Percentiles rank a stretch among this genome's conserved stretches.
These are phyloP conservation scores for Catostomus latipinnis DNA, from an alignment of 2,797 vertebrate genomes.

Conservation along the genomic window DNA sequence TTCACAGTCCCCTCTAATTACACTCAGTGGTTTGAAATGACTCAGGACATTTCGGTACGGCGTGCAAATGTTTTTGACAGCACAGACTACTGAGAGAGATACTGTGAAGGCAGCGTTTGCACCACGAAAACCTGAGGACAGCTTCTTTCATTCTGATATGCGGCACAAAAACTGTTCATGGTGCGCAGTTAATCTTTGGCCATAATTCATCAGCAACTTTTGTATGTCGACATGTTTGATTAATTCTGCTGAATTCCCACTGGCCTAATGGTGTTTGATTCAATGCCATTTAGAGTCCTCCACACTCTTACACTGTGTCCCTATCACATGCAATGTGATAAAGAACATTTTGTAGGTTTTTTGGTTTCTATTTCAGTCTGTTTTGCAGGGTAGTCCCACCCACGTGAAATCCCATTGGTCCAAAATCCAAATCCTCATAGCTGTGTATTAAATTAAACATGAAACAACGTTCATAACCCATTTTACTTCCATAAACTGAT, in stretches of 20 bases:
- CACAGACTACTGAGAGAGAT: constrained; percentile 25
- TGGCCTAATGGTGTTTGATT: no score
- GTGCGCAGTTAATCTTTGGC: neutral
- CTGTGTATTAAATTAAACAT: no score
- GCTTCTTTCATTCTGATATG: neutral
- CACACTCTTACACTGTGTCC: neutral
- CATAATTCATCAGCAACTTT: neutral
- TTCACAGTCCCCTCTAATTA: constrained; percentile 64
- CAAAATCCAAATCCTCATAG: no score
- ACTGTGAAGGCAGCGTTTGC: constrained; percentile 46
- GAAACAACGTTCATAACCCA: no score
- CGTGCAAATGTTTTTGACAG: constrained; percentile 64
- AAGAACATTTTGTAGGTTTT: no score
- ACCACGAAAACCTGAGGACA: constrained; percentile 35
- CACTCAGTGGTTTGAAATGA: constrained; percentile 66
- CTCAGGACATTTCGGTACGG: constrained; percentile 67
- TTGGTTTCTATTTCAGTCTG: no score
- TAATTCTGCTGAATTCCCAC: neutral
- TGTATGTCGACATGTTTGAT: neutral
- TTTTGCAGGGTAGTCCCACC: no score
- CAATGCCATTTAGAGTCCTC: neutral
- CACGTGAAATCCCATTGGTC: no score
- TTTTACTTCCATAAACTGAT: no score
- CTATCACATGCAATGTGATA: no score
- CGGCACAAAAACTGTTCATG: neutral